Percentiles rank a stretch among this genome's conserved stretches.
Evolutionary conservation across 2,797 vertebrate genomes (phyloP).

Genomic region (Sarcophilus harrisii): DNA sequence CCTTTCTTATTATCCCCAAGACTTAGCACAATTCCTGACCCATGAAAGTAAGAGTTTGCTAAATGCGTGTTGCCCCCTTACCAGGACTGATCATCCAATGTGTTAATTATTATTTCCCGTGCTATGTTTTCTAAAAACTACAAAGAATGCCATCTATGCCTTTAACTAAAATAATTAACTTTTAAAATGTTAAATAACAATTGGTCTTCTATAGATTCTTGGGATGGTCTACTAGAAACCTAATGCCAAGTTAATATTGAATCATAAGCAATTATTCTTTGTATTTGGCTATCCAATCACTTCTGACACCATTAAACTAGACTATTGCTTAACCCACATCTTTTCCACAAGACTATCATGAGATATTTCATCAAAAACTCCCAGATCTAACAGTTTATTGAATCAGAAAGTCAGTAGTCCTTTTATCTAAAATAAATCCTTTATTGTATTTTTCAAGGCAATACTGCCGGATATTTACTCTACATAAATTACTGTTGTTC

Average conservation of each 20-base stretch:
- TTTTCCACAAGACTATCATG: not conserved
- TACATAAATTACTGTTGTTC: not conserved
- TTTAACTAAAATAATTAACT: not conserved
- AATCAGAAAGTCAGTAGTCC: not conserved
- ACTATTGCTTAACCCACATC: not conserved
- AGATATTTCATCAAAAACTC: not conserved
- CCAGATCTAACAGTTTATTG: not conserved
- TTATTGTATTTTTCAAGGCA: not conserved
- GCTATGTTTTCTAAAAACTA: not conserved
- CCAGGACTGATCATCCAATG: not conserved
- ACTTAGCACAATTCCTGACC: not conserved
- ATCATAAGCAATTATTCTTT: not conserved
- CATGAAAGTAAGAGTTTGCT: not conserved
- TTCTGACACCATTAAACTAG: not conserved
- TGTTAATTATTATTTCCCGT: not conserved
- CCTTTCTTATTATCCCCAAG: not conserved
- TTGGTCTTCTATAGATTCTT: not conserved
- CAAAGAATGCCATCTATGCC: not conserved
- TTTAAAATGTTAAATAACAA: not conserved
- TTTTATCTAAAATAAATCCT: not conserved
- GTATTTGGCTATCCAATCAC: not conserved
- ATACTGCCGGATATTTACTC: not conserved
- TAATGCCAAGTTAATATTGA: not conserved
- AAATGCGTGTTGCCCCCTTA: not conserved
- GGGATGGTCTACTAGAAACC: not conserved